phyloP scores from a whole-genome alignment of 2,888 invertebrate species.

The Neoitamus cyanurus region DNA sequence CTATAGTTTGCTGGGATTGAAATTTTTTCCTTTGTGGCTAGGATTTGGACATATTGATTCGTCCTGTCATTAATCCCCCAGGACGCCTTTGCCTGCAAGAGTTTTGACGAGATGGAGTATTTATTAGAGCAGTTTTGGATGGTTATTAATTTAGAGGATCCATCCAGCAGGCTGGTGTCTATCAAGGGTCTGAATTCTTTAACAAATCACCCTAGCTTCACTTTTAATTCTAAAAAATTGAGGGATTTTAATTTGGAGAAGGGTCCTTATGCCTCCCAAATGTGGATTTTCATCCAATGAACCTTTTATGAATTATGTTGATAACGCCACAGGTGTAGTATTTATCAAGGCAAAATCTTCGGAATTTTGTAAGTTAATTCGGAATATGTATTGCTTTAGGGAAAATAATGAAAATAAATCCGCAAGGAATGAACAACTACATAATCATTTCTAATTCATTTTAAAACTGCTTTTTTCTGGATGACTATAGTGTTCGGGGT shows the following conservation, averaged over 20 bases:
- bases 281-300: background rate
- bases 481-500: too few species aligned
- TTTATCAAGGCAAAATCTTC: background rate
- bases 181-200: background rate
- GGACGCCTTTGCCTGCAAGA: background rate
- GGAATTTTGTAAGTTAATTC: background rate
- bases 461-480: too few species aligned
- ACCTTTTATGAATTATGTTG: background rate
- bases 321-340: background rate
- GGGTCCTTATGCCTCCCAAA: background rate
- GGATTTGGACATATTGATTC: constrained; percentile 38
- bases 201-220: background rate
- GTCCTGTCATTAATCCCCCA: constrained; percentile 14
- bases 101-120: background rate
- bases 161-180: background rate
- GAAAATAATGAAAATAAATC: too few species aligned
- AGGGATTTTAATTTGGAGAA: background rate
- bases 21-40: background rate
- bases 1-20: background rate
- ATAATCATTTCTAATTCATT: too few species aligned
- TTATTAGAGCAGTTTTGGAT: background rate
- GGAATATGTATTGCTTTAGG: too few species aligned
- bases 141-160: constrained; percentile 21
- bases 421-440: too few species aligned
- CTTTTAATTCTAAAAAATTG: background rate